Conservation (phyloP, 2,797 vertebrate species). For the Crocodylus rhombifer region DNA sequence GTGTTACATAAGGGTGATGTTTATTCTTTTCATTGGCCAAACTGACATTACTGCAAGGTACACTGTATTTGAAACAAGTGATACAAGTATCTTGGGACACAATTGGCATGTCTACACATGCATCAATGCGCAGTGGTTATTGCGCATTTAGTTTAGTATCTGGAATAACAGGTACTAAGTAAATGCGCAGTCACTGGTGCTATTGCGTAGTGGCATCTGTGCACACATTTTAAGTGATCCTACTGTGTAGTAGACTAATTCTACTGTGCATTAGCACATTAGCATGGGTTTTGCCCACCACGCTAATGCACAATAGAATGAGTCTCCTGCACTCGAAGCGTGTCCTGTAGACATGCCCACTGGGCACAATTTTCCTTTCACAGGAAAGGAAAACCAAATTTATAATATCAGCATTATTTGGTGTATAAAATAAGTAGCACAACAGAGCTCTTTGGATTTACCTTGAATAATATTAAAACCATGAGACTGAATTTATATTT, state of each 20-base stretch:
- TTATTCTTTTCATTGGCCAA: conserved; percentile 4
- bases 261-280: not conserved
- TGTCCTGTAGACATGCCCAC: too few species aligned
- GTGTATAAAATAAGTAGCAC: not conserved
- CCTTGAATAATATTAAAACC: not conserved
- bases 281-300: not conserved
- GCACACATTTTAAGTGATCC: too few species aligned
- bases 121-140: too few species aligned
- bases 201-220: too few species aligned
- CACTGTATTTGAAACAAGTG: not conserved
- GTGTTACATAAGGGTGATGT: not conserved
- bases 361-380: too few species aligned
- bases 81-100: not conserved
- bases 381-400: not conserved
- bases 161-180: too few species aligned
- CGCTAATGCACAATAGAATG: not conserved
- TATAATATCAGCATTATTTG: not conserved
- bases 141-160: too few species aligned
- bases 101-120: not conserved
- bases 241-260: too few species aligned
- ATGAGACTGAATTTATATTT: not conserved
- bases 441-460: not conserved
- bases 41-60: not conserved
- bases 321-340: not conserved
- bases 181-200: too few species aligned